These are phyloP conservation scores for Sebastes ruberrimus DNA, from an alignment of 2,797 vertebrate species.

Conservation along the genomic window DNA sequence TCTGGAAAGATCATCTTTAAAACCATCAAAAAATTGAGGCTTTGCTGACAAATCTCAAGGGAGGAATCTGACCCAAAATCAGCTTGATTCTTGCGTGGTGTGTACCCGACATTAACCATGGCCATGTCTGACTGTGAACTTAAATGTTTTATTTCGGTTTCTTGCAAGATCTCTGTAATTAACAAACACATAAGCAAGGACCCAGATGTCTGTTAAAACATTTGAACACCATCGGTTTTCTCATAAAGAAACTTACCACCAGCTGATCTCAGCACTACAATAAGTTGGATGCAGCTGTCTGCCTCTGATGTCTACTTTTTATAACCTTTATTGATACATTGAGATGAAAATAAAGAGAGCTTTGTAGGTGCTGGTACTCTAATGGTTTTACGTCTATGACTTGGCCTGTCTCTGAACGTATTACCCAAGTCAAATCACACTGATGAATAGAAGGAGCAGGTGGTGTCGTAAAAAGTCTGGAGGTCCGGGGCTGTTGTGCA, in stretches of 20 bases:
- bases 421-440: slow-evolving; percentile 33
- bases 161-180: slow-evolving; percentile 8
- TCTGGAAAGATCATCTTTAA: too few species aligned
- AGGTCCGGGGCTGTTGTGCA: not conserved
- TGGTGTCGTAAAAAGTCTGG: slow-evolving; percentile 46
- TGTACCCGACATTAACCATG: not conserved
- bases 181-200: slow-evolving; percentile 9
- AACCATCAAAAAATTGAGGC: too few species aligned
- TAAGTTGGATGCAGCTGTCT: not conserved
- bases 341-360: slow-evolving; percentile 51
- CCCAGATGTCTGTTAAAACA: slow-evolving; percentile 7
- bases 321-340: slow-evolving; percentile 45
- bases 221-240: not conserved
- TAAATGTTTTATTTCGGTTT: slow-evolving; percentile 17
- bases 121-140: slow-evolving; percentile 2
- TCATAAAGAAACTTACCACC: not conserved
- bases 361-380: slow-evolving; percentile 38
- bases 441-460: slow-evolving; percentile 52
- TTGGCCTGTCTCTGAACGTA: slow-evolving; percentile 37
- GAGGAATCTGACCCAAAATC: too few species aligned
- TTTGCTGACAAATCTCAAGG: too few species aligned
- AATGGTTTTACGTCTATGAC: slow-evolving; percentile 43
- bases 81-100: too few species aligned
- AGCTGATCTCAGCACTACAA: not conserved
- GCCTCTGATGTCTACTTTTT: slow-evolving; percentile 18